These are phyloP conservation scores for Limnothrissa miodon DNA, from an alignment of 2,113 vertebrate genomes.

Conservation along the genomic window DNA sequence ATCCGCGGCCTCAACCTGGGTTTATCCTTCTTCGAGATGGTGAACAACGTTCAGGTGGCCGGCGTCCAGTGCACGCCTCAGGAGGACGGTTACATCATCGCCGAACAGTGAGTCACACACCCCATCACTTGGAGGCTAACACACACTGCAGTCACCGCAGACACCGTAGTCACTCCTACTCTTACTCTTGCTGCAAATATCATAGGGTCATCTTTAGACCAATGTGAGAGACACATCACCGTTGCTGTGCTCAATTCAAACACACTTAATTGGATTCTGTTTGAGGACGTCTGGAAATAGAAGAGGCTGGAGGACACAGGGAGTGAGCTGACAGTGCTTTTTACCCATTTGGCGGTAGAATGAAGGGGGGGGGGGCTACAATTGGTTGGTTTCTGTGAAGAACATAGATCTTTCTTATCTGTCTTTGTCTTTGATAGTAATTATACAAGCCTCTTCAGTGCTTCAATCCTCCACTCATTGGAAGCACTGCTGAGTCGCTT, in stretches of 20 bases:
- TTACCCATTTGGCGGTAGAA: background rate
- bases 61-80: constrained; percentile 87
- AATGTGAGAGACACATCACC: background rate
- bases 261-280: background rate
- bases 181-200: background rate
- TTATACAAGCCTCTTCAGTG: background rate
- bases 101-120: constrained; percentile 86
- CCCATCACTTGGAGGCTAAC: background rate
- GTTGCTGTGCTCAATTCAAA: background rate
- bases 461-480: background rate
- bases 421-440: background rate
- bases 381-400: background rate
- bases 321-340: background rate
- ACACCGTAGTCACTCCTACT: background rate
- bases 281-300: constrained; percentile 3
- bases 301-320: background rate
- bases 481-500: background rate
- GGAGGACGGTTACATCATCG: constrained; percentile 88
- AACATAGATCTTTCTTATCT: background rate
- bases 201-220: constrained; percentile 24
- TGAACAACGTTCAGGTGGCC: constrained; percentile 88
- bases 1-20: constrained; percentile 93
- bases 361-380: background rate
- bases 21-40: constrained; percentile 90
- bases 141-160: background rate